A percentile compares a stretch with the other conserved stretches of the same genome.
phyloP scores from a whole-genome alignment of 2,797 vertebrate genomes.

The Ispidina picta region DNA sequence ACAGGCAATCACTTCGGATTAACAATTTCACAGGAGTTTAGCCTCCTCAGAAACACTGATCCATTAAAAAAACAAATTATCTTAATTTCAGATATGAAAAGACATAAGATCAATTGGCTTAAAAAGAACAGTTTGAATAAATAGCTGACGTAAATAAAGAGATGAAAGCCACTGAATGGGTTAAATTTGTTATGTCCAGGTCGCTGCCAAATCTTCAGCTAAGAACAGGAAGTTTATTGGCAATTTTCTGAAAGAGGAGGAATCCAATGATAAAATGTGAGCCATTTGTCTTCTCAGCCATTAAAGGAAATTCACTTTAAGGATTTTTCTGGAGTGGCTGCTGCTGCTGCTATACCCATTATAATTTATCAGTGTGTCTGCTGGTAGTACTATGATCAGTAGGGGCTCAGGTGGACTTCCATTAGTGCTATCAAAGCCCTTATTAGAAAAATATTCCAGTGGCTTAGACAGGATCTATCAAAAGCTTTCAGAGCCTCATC shows the following conservation, averaged over 20 bases:
- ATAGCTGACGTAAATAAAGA: background rate
- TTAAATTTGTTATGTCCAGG: slow-evolving; percentile 34
- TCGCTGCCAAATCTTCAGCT: slow-evolving; percentile 39
- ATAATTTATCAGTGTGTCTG: slow-evolving; percentile 46
- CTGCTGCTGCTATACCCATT: slow-evolving; percentile 18
- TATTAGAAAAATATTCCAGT: slow-evolving; percentile 36
- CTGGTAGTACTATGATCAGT: slow-evolving; percentile 30
- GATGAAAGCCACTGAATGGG: slow-evolving; percentile 5
- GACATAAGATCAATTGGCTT: accelerated
- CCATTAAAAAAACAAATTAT: background rate
- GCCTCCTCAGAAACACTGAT: background rate
- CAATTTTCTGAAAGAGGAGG: slow-evolving; percentile 65
- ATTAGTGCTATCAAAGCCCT: slow-evolving; percentile 6
- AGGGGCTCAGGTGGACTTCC: slow-evolving; percentile 42
- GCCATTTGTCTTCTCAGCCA: slow-evolving; percentile 57
- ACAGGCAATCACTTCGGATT: background rate
- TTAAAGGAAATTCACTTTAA: slow-evolving; percentile 60
- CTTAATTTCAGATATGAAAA: background rate
- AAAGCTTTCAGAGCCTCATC: slow-evolving; percentile 11
- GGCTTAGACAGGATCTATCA: slow-evolving; percentile 9
- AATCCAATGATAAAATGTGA: slow-evolving; percentile 64
- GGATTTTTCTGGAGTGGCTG: slow-evolving; percentile 40
- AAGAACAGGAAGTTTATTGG: slow-evolving; percentile 58
- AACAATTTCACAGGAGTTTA: background rate
- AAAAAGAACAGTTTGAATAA: background rate